These are phyloP conservation scores for Cryptophagus acutangulus DNA, from an alignment of 2,888 invertebrate genomes.

Conservation along the genomic window DNA sequence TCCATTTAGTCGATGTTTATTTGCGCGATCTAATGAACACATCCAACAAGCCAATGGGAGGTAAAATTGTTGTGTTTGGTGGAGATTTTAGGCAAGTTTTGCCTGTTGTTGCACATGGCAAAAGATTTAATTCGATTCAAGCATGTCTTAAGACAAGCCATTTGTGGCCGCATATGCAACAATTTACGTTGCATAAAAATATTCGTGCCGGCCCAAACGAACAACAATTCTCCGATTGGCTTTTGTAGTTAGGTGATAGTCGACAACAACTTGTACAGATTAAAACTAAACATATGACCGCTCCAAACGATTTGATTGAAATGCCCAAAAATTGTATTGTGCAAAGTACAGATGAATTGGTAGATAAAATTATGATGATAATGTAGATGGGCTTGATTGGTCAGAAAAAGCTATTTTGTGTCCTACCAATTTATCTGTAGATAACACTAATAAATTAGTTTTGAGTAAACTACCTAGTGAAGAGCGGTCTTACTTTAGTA, in stretches of 20 bases:
- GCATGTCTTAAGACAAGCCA: conserved; percentile 13
- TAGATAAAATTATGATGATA: conserved; percentile 8
- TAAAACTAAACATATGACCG: neutral
- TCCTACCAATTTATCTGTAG: conserved; percentile 12
- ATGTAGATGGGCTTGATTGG: neutral
- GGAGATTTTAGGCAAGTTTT: conserved; percentile 25
- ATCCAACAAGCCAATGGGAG: conserved; percentile 13
- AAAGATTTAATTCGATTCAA: conserved; percentile 10
- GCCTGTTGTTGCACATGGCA: conserved; percentile 18
- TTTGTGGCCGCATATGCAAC: conserved; percentile 17
- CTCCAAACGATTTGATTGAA: conserved; percentile 16
- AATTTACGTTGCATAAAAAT: conserved; percentile 13
- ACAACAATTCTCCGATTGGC: conserved; percentile 11
- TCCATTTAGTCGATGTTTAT: conserved; percentile 17
- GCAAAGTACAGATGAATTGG: neutral
- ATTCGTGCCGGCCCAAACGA: conserved; percentile 12
- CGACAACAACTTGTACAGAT: conserved; percentile 5
- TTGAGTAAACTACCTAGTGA: conserved; percentile 6
- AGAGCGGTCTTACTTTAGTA: conserved; percentile 11
- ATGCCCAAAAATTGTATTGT: conserved; percentile 10
- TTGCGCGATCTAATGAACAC: conserved; percentile 12
- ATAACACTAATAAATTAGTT: conserved; percentile 11
- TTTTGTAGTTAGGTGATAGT: conserved; percentile 12
- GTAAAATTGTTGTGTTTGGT: conserved; percentile 21
- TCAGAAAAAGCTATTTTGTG: conserved; percentile 10